Evolutionary conservation across 2,888 invertebrate species (phyloP), one percentile per base, ranked within the genome.

Genomic region (Cheilosia pagana): DNA sequence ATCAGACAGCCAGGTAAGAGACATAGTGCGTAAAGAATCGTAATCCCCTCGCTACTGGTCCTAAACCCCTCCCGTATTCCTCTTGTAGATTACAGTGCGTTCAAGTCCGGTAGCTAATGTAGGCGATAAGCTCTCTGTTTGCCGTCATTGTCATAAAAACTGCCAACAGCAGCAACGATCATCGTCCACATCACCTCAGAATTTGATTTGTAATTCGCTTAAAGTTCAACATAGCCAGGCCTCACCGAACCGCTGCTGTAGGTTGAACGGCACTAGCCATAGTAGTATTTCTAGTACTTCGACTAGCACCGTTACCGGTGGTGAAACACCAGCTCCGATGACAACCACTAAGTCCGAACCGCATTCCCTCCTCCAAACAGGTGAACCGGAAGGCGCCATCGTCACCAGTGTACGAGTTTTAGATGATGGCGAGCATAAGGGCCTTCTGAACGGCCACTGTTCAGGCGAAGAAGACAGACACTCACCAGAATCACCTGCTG

Each of bases 131-230:
- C 93, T 95, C 89, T 94, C 95, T 70, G 95, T 96, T 71, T 96
- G 96, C 92, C 94, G 95, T 87, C 95, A 95, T 91, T 96, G 96
- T 92, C 96, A 96, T 89, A 95, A 95, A 92, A 95, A 95, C 89
- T 96, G 96, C 92, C 93, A 91, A 76, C 81, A 79, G 65, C 85
- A 79, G 78, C 83, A 85, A 65, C 68, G 74, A 31, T 82, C 87
- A 86, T 82, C 87, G 59, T 87, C 87, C 74, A 87, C 88, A 65
- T 87, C 88, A 77, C 87, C 88, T 50, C 81, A 87, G 31, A 85
- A 85, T 75, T 86, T 91, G 70, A 83, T 91, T 19, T 91, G 91
- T 88, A 91, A 90, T 78, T 92, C 92, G 43, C 89, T 92, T 41
- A 92, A 92, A 85, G 92, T 92, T 48, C 92, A 92, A 81, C 92